Conservation (phyloP, 2,888 invertebrate species). For the Pseudanteris insignis region DNA sequence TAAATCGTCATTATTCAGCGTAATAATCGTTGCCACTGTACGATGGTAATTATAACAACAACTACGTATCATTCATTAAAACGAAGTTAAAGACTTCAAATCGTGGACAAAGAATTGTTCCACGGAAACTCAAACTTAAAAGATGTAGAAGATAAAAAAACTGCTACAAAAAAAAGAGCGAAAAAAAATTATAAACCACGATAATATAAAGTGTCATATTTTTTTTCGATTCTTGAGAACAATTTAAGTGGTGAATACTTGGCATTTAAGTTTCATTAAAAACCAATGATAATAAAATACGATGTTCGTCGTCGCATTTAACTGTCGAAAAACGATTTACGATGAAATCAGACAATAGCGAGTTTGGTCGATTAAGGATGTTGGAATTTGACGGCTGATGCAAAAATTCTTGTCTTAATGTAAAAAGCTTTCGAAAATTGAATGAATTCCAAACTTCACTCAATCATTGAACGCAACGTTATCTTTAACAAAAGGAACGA, state of each 20-base stretch:
- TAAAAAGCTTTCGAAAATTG: too few relatives aligned
- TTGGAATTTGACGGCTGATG: conserved; percentile 6
- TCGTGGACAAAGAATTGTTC: conserved; percentile 5
- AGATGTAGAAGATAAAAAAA: background rate
- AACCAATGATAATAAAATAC: conserved; percentile 16
- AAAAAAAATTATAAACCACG: too few relatives aligned
- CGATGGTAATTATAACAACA: conserved; percentile 28
- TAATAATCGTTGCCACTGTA: conserved; percentile 32
- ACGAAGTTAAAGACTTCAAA: conserved; percentile 6
- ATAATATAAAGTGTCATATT: too few relatives aligned
- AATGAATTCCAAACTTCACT: too few relatives aligned
- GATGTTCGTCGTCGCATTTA: conserved; percentile 17
- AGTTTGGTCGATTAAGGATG: conserved; percentile 19
- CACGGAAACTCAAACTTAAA: background rate
- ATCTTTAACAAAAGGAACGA: too few relatives aligned
- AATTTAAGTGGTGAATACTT: too few relatives aligned
- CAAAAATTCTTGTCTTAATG: conserved; percentile 30
- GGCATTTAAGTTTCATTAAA: too few relatives aligned
- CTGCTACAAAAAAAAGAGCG: too few relatives aligned
- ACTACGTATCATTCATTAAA: conserved; percentile 20
- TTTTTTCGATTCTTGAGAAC: too few relatives aligned
- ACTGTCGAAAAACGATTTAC: conserved; percentile 21
- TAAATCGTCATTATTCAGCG: conserved; percentile 30
- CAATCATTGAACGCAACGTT: too few relatives aligned
- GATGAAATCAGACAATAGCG: conserved; percentile 39